Base-by-base conservation (phyloP, 2,797 vertebrate genomes). In the Sebastes hubbsi region DNA sequence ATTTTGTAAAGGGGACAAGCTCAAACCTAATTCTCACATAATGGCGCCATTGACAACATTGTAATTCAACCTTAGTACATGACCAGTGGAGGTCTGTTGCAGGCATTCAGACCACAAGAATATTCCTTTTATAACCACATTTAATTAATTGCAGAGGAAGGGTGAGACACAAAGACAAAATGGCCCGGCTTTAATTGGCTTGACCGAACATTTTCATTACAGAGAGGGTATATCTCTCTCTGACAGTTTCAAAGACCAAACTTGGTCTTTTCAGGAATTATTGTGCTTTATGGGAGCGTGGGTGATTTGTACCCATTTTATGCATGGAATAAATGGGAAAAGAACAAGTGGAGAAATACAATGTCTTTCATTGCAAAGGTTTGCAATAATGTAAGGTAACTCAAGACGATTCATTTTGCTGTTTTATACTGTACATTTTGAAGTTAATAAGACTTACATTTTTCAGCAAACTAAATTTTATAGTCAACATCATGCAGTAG, bases 101-200 rank as follows among this genome's bases (percentile, higher is more conserved):
- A 91, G 90, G 87, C 92, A 93, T 95, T 94, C 93, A 94, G 69
- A 91, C 83, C 87, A 75, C 77, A 49, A 80, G 89, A 92, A 91
- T 84, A 86, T 92, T 82, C 85, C 85, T 94, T 94, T 94, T 93
- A 93, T 94, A 93, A 90, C 92, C 90, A 87, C 89, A 80, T 94
- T 91, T 94, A 95, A 95, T 95, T 95, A 94, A 95, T 95, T 93
- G 94, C 91, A 86, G 86, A 84, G 91, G 90, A 94, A 88, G 88
- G 72, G 88, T 13, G 80, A 90, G 87, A 92, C 91, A 93, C 92
- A 91, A 94, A 95, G 95, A 95, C 93, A 88, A 95, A 95, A 94
- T 92, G 90, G 89, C 87, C 88, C 69, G 18, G 74, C 88, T 93
- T 95, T 95, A 95, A 95, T 96, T 93, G 94, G 92, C 93, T 95